phyloP scores from a whole-genome alignment of 2,113 vertebrate species.

The Cephalopterus ornatus region DNA sequence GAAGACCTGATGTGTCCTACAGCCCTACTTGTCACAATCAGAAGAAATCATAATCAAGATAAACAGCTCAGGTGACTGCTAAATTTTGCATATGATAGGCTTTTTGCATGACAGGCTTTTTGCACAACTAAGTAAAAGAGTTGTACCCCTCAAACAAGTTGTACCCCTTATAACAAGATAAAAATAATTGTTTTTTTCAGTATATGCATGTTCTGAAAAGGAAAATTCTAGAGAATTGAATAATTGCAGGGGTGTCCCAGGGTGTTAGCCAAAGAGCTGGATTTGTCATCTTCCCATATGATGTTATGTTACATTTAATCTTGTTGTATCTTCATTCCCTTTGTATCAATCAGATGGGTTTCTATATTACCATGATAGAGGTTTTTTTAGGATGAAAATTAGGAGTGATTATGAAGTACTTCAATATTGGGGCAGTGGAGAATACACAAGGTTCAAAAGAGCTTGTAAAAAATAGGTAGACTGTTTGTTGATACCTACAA shows the following conservation, averaged over 20 bases:
- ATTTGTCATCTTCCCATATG: neutral
- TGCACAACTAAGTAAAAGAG: neutral
- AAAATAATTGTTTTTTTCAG: neutral
- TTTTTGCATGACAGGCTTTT: neutral
- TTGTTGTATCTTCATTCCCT: neutral
- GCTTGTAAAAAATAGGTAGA: neutral
- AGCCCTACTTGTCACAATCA: neutral
- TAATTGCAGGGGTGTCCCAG: neutral
- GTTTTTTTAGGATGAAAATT: neutral
- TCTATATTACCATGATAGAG: neutral
- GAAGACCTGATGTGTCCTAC: neutral
- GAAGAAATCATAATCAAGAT: neutral
- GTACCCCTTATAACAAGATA: neutral
- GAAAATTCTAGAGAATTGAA: neutral
- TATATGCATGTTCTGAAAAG: neutral
- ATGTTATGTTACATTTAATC: neutral
- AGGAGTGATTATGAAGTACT: neutral
- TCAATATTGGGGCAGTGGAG: neutral
- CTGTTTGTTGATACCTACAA: neutral
- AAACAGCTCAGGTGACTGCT: neutral
- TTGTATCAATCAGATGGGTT: neutral
- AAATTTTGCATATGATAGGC: neutral
- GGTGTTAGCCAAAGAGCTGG: neutral
- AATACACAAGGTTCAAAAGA: neutral
- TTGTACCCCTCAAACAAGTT: neutral